phyloP scores from a whole-genome alignment of 2,888 invertebrate species.

The Parnassius mnemosyne region DNA sequence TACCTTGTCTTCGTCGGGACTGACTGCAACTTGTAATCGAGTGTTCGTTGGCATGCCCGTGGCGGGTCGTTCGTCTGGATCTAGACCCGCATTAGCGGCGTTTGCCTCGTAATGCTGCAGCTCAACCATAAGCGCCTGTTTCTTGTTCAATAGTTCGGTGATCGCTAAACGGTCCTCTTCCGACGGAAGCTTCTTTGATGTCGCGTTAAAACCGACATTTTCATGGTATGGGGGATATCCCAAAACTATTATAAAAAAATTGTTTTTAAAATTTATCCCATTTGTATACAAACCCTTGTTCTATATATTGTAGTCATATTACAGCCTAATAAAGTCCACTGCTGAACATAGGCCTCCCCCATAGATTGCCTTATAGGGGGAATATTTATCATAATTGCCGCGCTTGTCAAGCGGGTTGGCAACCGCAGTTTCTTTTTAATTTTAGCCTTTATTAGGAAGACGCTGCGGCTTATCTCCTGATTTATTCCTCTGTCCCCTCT shows the following conservation, averaged over 20 bases:
- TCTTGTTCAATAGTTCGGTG: constrained; percentile 88
- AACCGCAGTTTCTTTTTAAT: too few relatives aligned
- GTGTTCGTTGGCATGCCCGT: constrained; percentile 88
- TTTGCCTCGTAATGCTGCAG: constrained; percentile 90
- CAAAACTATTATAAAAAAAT: constrained; percentile 45
- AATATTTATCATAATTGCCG: too few relatives aligned
- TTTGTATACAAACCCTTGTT: too few relatives aligned
- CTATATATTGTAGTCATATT: too few relatives aligned
- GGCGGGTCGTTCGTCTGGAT: constrained; percentile 51
- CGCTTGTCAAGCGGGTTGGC: too few relatives aligned
- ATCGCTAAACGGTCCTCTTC: constrained; percentile 85
- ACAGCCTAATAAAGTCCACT: too few relatives aligned
- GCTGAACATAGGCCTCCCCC: too few relatives aligned
- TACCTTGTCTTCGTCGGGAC: constrained; percentile 75
- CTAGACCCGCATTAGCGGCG: constrained; percentile 55
- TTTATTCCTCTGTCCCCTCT: too few relatives aligned
- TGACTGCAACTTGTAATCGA: constrained; percentile 87
- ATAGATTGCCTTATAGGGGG: too few relatives aligned
- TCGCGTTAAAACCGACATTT: constrained; percentile 47
- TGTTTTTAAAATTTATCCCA: too few relatives aligned
- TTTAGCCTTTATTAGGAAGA: too few relatives aligned
- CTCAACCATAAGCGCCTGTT: constrained; percentile 90
- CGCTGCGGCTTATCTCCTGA: too few relatives aligned
- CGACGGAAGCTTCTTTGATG: constrained; percentile 52
- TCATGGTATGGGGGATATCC: constrained; percentile 69